These are phyloP conservation scores for Oligia fasciuncula DNA, from an alignment of 2,888 invertebrate species.

Conservation along the genomic window DNA sequence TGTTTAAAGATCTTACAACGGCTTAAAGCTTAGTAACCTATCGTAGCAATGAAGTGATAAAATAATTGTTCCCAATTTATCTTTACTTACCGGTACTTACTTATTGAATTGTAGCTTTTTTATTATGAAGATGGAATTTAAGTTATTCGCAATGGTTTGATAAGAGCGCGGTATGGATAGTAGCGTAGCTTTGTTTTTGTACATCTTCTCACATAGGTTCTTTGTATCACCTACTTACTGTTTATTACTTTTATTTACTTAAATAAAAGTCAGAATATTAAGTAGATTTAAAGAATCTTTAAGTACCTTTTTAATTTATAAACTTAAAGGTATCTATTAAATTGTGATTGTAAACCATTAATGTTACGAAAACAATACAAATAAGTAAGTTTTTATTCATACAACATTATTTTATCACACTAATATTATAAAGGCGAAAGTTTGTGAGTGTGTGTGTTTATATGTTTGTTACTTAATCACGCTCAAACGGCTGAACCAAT, in stretches of 20 bases:
- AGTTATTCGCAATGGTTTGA: not conserved
- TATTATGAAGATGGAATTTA: not conserved
- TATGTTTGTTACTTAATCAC: no score
- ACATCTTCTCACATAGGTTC: not conserved
- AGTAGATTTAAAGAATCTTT: not conserved
- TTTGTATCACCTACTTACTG: not conserved
- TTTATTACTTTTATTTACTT: constrained; percentile 2
- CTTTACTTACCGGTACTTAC: not conserved
- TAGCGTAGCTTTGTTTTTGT: not conserved
- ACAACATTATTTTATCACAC: not conserved
- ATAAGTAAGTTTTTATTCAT: not conserved
- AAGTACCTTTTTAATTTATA: not conserved
- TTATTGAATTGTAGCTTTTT: not conserved
- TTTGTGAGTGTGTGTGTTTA: no score
- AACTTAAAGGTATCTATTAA: not conserved
- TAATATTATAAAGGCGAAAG: no score
- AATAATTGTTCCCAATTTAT: not conserved
- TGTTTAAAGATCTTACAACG: not conserved
- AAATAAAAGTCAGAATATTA: not conserved
- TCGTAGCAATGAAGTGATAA: not conserved
- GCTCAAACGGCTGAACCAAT: no score
- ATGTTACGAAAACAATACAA: not conserved
- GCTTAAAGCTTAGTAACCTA: not conserved
- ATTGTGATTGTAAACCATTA: not conserved
- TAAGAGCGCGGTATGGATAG: not conserved